A percentile compares a stretch with the other conserved stretches of the same genome.
phyloP scores from a whole-genome alignment of 2,888 invertebrate species.

The Ceramica pisi region DNA sequence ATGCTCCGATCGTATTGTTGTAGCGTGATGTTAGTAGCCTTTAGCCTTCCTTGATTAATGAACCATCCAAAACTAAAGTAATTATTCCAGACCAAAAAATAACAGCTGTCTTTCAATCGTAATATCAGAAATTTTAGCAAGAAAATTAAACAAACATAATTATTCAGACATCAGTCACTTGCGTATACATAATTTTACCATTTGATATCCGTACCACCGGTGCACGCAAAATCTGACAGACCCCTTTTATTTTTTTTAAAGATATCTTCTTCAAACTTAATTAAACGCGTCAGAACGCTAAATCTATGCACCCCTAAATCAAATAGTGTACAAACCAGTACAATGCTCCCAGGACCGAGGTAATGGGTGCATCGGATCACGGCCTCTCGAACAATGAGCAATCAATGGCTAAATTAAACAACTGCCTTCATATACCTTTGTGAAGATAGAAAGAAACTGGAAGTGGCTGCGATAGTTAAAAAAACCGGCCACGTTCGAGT shows the following conservation, averaged over 20 bases:
- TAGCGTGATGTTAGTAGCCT: no score
- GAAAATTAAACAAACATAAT: slow-evolving; percentile 40
- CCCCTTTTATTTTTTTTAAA: slow-evolving; percentile 54
- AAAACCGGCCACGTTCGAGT: no score
- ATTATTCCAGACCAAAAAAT: not conserved
- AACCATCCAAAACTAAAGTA: no score
- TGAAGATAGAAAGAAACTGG: slow-evolving; percentile 29
- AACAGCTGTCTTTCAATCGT: not conserved
- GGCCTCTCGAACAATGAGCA: slow-evolving; percentile 86
- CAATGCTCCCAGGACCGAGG: slow-evolving; percentile 75
- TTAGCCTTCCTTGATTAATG: no score
- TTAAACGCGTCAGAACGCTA: slow-evolving; percentile 71
- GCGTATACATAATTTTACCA: slow-evolving; percentile 45
- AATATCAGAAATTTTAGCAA: not conserved
- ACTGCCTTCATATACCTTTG: slow-evolving; percentile 75
- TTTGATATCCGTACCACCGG: slow-evolving; percentile 42
- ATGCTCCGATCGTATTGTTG: no score
- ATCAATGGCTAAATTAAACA: slow-evolving; percentile 90
- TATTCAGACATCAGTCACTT: slow-evolving; percentile 49
- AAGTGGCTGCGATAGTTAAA: slow-evolving; percentile 28
- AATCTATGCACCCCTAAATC: slow-evolving; percentile 81
- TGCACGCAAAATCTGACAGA: slow-evolving; percentile 49
- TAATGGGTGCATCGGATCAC: slow-evolving; percentile 75
- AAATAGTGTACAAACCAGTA: slow-evolving; percentile 79
- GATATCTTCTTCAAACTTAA: slow-evolving; percentile 71